Conservation (phyloP, 2,797 vertebrate species). For the Chelon labrosus region DNA sequence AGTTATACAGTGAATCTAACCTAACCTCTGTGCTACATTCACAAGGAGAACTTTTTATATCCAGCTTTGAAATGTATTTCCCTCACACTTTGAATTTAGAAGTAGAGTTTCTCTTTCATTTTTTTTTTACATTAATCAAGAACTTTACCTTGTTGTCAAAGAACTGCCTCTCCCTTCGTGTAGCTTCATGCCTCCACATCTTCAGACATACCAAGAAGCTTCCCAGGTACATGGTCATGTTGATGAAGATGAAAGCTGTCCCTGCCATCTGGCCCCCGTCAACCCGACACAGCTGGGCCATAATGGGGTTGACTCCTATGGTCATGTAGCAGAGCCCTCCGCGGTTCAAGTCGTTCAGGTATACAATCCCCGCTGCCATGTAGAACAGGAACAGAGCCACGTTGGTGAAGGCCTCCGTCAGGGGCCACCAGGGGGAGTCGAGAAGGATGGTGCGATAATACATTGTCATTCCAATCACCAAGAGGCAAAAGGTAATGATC, state of each 20-base stretch:
- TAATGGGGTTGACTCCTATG: conserved; percentile 79
- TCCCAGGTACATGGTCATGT: conserved; percentile 79
- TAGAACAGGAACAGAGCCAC: conserved; percentile 83
- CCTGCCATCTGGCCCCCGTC: conserved; percentile 86
- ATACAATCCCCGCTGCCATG: conserved; percentile 85
- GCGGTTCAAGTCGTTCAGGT: conserved; percentile 86
- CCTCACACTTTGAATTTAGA: neutral
- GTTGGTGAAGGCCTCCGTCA: conserved; percentile 85
- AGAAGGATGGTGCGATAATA: conserved; percentile 88
- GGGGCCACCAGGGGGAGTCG: conserved; percentile 87
- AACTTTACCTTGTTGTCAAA: conserved; percentile 52
- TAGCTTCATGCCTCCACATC: conserved; percentile 83
- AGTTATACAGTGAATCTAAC: neutral
- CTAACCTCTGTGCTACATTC: neutral
- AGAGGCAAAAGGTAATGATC: conserved; percentile 81
- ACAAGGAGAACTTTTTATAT: neutral
- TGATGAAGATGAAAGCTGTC: conserved; percentile 85
- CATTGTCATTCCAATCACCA: conserved; percentile 85
- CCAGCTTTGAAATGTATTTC: neutral
- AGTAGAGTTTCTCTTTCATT: neutral
- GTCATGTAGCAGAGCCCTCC: conserved; percentile 86
- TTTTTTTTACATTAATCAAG: neutral
- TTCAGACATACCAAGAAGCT: conserved; percentile 83
- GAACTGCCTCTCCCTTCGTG: conserved; percentile 45
- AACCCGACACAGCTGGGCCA: conserved; percentile 79